A percentile compares a stretch with the other conserved stretches of the same genome.
phyloP scores from a whole-genome alignment of 2,797 vertebrate species.

The Enteromius viviparus region DNA sequence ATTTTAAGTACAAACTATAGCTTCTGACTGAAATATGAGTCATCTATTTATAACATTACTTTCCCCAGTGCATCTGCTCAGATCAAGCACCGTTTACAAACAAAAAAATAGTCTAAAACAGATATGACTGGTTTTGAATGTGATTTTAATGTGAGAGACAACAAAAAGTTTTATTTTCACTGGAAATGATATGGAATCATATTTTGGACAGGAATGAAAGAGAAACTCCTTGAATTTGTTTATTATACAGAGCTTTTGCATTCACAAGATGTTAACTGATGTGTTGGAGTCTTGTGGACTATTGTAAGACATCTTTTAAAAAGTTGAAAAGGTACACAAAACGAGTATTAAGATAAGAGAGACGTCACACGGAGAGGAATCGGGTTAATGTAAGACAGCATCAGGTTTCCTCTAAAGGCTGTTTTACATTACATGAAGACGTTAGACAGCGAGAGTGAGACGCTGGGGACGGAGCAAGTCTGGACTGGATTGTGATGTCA shows the following conservation, averaged over 20 bases:
- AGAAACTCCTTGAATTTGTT: no score
- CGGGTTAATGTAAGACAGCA: neutral
- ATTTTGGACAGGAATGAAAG: no score
- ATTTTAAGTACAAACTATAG: neutral
- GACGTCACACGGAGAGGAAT: neutral
- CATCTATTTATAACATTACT: neutral
- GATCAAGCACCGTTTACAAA: neutral
- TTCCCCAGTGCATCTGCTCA: neutral
- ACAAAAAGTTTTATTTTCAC: neutral
- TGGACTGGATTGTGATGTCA: constrained; percentile 67
- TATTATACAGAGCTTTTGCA: no score
- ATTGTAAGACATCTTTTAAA: neutral
- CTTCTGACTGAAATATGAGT: neutral
- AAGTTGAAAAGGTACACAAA: neutral
- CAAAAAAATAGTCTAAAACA: neutral
- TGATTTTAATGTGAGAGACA: neutral
- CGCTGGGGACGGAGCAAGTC: constrained; percentile 62
- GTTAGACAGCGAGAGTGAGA: constrained; percentile 55
- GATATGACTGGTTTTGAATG: neutral
- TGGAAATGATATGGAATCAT: neutral
- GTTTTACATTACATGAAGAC: constrained; percentile 30
- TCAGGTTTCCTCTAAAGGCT: neutral
- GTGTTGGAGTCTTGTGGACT: no score
- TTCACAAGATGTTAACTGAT: no score
- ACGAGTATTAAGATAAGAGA: neutral